Percentiles rank a stretch among this genome's conserved stretches.
These are phyloP conservation scores for Fregetta grallaria DNA, from an alignment of 2,113 vertebrate species.

Conservation along the genomic window DNA sequence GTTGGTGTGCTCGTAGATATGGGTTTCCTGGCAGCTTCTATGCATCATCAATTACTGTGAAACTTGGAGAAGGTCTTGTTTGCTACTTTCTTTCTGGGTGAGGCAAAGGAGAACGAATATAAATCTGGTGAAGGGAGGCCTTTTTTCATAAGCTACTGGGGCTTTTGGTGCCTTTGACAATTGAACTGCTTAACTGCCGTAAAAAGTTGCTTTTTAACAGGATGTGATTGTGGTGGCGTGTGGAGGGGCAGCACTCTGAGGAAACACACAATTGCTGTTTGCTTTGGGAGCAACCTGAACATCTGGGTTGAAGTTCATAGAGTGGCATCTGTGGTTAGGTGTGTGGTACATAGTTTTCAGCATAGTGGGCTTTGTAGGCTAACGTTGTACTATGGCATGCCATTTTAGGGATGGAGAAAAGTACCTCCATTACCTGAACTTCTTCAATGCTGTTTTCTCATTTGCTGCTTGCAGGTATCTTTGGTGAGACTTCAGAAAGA, in stretches of 20 bases:
- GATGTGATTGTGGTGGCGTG: accelerated
- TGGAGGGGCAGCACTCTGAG: neutral
- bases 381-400: accelerated
- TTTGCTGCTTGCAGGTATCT: neutral
- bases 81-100: neutral
- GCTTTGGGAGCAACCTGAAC: neutral
- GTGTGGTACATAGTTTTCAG: neutral
- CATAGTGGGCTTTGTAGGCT: neutral
- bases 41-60: neutral
- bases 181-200: neutral
- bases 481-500: neutral
- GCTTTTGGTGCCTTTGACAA: neutral
- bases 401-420: neutral
- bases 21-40: neutral
- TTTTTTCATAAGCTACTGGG: neutral
- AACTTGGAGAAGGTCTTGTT: neutral
- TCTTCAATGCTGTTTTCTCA: neutral
- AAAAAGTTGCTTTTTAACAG: neutral
- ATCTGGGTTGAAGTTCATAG: neutral
- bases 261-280: accelerated
- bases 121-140: neutral
- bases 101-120: neutral
- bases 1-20: neutral
- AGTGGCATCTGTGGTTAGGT: neutral
- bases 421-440: neutral